Percentiles rank a stretch among this genome's conserved stretches.
Evolutionary conservation across 2,888 invertebrate genomes (phyloP).

Genomic region (Syritta pipiens): DNA sequence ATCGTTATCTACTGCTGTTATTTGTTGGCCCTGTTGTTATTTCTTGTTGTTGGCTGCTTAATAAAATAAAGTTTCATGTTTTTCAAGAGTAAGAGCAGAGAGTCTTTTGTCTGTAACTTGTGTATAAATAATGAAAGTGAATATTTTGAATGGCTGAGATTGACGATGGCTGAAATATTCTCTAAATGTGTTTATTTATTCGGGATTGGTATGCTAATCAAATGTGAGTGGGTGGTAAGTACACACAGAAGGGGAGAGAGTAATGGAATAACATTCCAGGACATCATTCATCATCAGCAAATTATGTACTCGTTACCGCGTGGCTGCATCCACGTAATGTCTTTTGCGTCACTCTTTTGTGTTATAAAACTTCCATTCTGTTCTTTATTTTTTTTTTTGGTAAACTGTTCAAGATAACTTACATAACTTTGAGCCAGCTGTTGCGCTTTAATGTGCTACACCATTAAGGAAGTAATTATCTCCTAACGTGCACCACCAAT

Average conservation of each 20-base stretch:
- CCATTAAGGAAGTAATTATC: constrained; percentile 55
- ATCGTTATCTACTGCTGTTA: constrained; percentile 37
- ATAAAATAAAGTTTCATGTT: constrained; percentile 27
- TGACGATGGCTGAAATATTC: constrained; percentile 12
- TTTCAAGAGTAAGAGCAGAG: neutral
- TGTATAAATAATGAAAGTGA: constrained; percentile 2
- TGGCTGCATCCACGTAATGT: neutral
- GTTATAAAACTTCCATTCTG: too few species aligned
- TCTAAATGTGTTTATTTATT: constrained; percentile 6
- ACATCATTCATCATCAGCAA: constrained; percentile 25
- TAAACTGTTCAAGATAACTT: constrained; percentile 1
- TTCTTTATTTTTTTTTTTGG: neutral
- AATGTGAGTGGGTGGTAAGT: neutral
- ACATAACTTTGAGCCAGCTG: constrained; percentile 34
- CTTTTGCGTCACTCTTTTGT: constrained; percentile 1
- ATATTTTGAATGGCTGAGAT: constrained; percentile 10
- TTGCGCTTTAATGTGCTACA: constrained; percentile 45
- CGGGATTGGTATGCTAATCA: neutral
- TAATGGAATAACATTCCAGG: neutral
- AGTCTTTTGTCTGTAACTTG: constrained; percentile 12
- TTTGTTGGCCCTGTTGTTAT: constrained; percentile 14
- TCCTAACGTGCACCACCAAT: constrained; percentile 31
- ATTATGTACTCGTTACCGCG: constrained; percentile 1
- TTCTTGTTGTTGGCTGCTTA: constrained; percentile 12
- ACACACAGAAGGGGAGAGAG: neutral